Evolutionary conservation across 1,140 invertebrate genomes (phyloP).

Genomic region (Ptiloglossa arizonensis): DNA sequence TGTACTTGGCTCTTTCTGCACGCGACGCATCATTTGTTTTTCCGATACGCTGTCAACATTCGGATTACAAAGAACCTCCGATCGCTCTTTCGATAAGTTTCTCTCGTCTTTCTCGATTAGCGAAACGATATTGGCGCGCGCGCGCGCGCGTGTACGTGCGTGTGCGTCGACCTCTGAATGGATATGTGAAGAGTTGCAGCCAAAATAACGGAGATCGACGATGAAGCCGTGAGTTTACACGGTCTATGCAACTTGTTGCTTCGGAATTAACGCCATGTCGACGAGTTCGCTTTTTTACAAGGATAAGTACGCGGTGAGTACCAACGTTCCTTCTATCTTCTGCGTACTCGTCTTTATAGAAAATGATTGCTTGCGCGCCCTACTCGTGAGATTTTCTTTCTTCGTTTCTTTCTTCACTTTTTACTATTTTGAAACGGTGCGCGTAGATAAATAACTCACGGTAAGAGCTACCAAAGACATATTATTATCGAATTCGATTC

Average conservation of each 20-base stretch:
- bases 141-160: conserved; percentile 12
- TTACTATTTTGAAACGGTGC: neutral
- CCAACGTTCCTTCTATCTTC: neutral
- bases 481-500: neutral
- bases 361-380: neutral
- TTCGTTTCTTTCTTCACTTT: neutral
- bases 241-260: conserved; percentile 40
- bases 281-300: conserved; percentile 80
- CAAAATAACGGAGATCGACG: conserved; percentile 32
- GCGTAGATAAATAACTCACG: neutral
- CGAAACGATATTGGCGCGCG: conserved; percentile 42
- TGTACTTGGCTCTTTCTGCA: neutral
- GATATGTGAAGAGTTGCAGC: conserved; percentile 9
- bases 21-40: neutral
- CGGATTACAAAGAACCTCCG: too few relatives aligned
- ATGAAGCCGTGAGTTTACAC: conserved; percentile 45
- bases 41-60: neutral
- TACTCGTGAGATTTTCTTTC: neutral
- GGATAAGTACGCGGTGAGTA: conserved; percentile 79
- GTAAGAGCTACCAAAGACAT: too few relatives aligned
- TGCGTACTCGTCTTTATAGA: too few relatives aligned
- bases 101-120: conserved; percentile 31
- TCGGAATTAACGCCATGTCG: conserved; percentile 72
- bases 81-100: neutral
- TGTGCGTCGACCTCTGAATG: conserved; percentile 3